phyloP scores from a whole-genome alignment of 2,888 invertebrate genomes.

The Ichneumoninae sp. region DNA sequence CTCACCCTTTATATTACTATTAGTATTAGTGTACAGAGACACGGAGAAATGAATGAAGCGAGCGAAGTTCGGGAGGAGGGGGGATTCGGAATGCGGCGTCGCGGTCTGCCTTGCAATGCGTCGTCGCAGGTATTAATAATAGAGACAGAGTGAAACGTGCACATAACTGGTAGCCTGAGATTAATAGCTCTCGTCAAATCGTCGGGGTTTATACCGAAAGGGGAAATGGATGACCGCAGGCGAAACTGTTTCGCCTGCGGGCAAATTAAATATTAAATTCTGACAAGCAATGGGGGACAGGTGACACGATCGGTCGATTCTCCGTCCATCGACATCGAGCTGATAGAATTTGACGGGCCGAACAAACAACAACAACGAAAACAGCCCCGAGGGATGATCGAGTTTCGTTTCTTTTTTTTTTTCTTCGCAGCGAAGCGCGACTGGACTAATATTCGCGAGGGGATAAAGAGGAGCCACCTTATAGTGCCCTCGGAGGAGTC shows the following conservation, averaged over 20 bases:
- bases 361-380: conserved; percentile 15
- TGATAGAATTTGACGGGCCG: conserved; percentile 25
- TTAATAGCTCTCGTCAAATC: conserved; percentile 63
- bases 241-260: conserved; percentile 52
- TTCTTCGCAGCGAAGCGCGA: neutral
- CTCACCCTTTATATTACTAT: conserved; percentile 50
- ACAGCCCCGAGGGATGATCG: conserved; percentile 21
- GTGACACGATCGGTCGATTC: conserved; percentile 55
- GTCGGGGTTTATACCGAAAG: conserved; percentile 50
- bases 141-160: conserved; percentile 44
- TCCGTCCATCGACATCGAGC: conserved; percentile 14
- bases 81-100: neutral
- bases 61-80: too few species aligned
- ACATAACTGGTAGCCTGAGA: conserved; percentile 38
- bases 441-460: conserved; percentile 6
- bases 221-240: conserved; percentile 59
- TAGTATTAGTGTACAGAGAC: conserved; percentile 26
- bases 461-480: conserved; percentile 22
- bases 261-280: conserved; percentile 57
- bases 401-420: neutral
- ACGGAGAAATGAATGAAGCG: conserved; percentile 28
- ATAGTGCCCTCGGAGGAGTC: conserved; percentile 36
- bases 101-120: conserved; percentile 1
- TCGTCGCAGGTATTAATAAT: conserved; percentile 59
- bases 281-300: conserved; percentile 22